Evolutionary conservation across 2,888 invertebrate genomes (phyloP), one percentile per base, ranked within the genome.

Genomic region (Ichneumoninae sp.): DNA sequence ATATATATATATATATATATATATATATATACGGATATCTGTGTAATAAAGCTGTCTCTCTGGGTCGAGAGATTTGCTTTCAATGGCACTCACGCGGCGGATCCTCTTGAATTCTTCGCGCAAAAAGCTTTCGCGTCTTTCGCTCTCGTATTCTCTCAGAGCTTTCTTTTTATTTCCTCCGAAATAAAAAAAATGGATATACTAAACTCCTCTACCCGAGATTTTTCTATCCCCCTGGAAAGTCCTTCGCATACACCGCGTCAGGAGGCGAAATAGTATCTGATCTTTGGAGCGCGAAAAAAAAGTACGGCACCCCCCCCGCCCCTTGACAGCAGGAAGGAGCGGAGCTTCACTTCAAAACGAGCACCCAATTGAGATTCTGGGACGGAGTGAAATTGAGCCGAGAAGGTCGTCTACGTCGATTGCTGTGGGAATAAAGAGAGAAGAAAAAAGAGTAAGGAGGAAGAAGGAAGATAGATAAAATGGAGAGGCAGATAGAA

Each of bases 301-400:
- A 54, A 57, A 72, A 54, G 80, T 80, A 66, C 76, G 83, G 74
- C 71, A 65, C 13, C 16, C 44, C 16, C 44, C 62, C 62, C 44
- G 0, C 16, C 44, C 16, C 44, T 62, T 79, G 78, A 79, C 78
- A 79, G 47, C 60, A 36, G 52, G 40, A 76, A 84, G 71, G 22
- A 78, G 52, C 62, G 52, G 22, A 76, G 60, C 76, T 74, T 86
- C 82, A 80, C 77, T 78, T 77, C 85, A 78, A 74, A 85, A 83
- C 82, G 85, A 78, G 80, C 69, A 86, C 82, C 71, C 82, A 80
- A 84, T 88, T 82, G 81, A 88, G 85, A 81, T 82, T 86, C 87
- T 85, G 68, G 77, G 80, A 71, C 68, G 79, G 79, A 68, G 50
- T 82, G 72, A 82, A 85, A 85, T 85, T 82, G 82, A 85, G 84